Conservation (phyloP, 2,797 vertebrate genomes). For the Threskiornis aethiopicus region DNA sequence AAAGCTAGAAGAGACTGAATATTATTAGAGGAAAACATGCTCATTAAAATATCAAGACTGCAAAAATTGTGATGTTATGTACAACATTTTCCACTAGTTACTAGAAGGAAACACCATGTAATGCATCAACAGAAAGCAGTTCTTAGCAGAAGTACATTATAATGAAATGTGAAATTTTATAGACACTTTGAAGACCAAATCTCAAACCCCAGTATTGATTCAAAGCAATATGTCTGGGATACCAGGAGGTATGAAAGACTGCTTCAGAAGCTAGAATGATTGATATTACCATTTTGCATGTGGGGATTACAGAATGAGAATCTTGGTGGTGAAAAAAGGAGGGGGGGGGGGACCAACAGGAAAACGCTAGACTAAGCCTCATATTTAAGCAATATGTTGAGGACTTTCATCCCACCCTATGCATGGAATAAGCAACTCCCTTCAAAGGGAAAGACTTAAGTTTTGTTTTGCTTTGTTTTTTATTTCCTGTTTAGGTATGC, state of each 20-base stretch:
- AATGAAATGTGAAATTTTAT: background rate
- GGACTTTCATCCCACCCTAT: background rate
- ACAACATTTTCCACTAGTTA: background rate
- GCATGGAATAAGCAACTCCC: background rate
- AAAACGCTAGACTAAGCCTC: background rate
- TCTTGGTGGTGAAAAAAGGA: background rate
- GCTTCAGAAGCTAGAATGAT: background rate
- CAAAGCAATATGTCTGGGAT: background rate
- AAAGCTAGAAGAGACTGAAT: background rate
- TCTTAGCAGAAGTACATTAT: background rate
- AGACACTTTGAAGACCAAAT: background rate
- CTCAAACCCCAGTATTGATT: background rate
- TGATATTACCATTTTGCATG: background rate
- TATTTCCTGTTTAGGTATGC: background rate
- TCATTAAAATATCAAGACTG: background rate
- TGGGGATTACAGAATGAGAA: background rate
- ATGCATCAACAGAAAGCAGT: background rate
- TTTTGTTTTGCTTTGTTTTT: background rate
- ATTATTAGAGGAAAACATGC: background rate
- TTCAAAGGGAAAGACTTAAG: background rate
- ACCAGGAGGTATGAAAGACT: background rate
- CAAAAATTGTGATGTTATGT: background rate
- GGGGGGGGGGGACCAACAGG: background rate
- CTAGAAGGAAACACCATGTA: background rate
- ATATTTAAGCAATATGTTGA: background rate